Conservation (phyloP, 2,888 invertebrate species). For the Hyles lineata region DNA sequence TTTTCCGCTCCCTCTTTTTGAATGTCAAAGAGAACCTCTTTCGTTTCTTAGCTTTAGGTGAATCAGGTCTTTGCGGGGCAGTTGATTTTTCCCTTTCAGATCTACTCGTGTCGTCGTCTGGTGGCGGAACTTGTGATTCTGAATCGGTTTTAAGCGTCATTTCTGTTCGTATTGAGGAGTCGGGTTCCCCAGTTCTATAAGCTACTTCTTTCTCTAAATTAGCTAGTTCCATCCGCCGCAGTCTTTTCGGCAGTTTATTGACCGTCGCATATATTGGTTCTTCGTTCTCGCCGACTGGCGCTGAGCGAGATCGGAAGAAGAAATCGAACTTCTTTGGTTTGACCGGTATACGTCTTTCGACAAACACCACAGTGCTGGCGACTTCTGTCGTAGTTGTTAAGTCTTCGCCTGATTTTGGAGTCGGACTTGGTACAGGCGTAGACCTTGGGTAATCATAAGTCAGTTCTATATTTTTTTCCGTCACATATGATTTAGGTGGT, state of each 20-base stretch:
- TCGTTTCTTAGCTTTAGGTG: constrained; percentile 78
- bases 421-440: constrained; percentile 68
- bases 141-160: constrained; percentile 75
- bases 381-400: constrained; percentile 81
- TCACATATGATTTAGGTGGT: constrained; percentile 73
- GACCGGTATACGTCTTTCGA: constrained; percentile 77
- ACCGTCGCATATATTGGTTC: constrained; percentile 83
- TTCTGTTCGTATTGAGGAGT: constrained; percentile 76
- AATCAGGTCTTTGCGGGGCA: constrained; percentile 70
- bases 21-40: constrained; percentile 79
- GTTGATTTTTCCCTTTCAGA: constrained; percentile 77
- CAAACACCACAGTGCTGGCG: constrained; percentile 81
- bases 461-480: constrained; percentile 81
- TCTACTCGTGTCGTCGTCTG: constrained; percentile 78
- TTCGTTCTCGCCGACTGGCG: constrained; percentile 79
- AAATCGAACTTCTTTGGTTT: constrained; percentile 79
- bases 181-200: constrained; percentile 72
- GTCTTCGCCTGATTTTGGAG: constrained; percentile 68
- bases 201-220: constrained; percentile 80
- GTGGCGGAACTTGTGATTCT: constrained; percentile 71
- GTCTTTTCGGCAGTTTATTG: constrained; percentile 80
- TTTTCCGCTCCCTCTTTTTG: constrained; percentile 78
- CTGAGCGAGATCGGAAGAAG: constrained; percentile 81
- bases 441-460: constrained; percentile 81
- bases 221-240: constrained; percentile 76